Base-by-base conservation (phyloP, 2,113 vertebrate species). In the Proterorhinus semilunaris region DNA sequence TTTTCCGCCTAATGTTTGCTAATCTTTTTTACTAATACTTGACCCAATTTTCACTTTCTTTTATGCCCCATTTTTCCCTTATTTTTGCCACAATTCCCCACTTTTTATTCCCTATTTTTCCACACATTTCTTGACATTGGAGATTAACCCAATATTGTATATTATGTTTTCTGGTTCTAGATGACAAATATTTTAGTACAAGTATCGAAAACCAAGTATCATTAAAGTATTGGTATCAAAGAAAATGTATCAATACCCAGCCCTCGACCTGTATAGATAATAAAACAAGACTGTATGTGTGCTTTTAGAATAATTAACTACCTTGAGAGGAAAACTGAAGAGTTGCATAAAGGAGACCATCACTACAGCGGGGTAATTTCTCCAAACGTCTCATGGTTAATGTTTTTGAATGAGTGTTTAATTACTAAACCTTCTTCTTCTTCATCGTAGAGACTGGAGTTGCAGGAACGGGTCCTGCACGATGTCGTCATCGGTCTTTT, bases 401-500 rank as follows among this genome's bases (percentile, higher is more conserved):
- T 66, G 1, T 45, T 3, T 13, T 50, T 9, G 54, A 16, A 51
- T n/a, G 42, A 21, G 5, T 9, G 12, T 54, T 46, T 43, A 21
- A 0, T 44, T 8, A 36, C 17, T 10, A 10, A 45, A 6, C 12
- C 6, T 43, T 63, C 1, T 7, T 59, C 71, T 1, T 54, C 64
- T 63, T 82, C 2, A 21, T 0, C 65, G 6, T 85, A 98, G 97
- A 83, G 92, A 1, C 88, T 98, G 75, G 91, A 93, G 52, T 93
- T 99, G 66, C 98, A 99, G 78, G 96, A 97, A 0, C 91, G 96
- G 59, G 93, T 97, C 43, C 89, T 99, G 54, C 87, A 91, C 50
- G 75, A 93, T 52, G 95, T 98, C 15, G 92, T 98, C 68, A 93
- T 99, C 76, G 80, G 63, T 68, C 82, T 99, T 70, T 91, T 99